Evolutionary conservation across 2,797 vertebrate genomes (phyloP).

Genomic region (Philypnodon macrostomus): DNA sequence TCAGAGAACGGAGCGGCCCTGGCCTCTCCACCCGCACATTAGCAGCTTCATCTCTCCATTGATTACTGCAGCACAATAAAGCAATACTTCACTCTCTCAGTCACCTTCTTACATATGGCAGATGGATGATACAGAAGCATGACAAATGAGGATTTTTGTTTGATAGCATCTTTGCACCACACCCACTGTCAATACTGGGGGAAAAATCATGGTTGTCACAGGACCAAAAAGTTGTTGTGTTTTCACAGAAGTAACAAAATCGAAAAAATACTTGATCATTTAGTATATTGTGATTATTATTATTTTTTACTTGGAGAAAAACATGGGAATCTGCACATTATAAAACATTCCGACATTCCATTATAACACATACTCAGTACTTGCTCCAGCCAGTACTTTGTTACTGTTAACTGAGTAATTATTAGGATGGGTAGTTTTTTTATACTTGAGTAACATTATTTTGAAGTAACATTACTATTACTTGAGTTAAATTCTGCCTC

Average conservation of each 20-base stretch:
- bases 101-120: slow-evolving; percentile 11
- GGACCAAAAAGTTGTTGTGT: slow-evolving; percentile 37
- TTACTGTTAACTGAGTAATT: too few relatives aligned
- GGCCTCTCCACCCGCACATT: slow-evolving; percentile 45
- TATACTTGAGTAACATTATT: too few relatives aligned
- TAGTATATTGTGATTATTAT: too few relatives aligned
- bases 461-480: too few relatives aligned
- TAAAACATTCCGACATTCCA: too few relatives aligned
- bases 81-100: slow-evolving; percentile 26
- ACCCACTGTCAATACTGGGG: slow-evolving; percentile 41
- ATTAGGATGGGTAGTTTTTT: too few relatives aligned
- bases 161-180: slow-evolving; percentile 56
- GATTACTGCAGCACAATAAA: slow-evolving; percentile 54
- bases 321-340: too few relatives aligned
- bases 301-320: too few relatives aligned
- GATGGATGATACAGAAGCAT: slow-evolving; percentile 17
- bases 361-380: too few relatives aligned
- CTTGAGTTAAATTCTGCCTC: too few relatives aligned
- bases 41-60: slow-evolving; percentile 67
- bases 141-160: slow-evolving; percentile 50
- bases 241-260: slow-evolving; percentile 59
- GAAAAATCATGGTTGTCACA: slow-evolving; percentile 52
- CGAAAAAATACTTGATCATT: too few relatives aligned
- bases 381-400: too few relatives aligned
- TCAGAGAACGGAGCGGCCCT: slow-evolving; percentile 51